Evolutionary conservation across 2,888 invertebrate genomes (phyloP).

Genomic region (Eupsilia transversa): DNA sequence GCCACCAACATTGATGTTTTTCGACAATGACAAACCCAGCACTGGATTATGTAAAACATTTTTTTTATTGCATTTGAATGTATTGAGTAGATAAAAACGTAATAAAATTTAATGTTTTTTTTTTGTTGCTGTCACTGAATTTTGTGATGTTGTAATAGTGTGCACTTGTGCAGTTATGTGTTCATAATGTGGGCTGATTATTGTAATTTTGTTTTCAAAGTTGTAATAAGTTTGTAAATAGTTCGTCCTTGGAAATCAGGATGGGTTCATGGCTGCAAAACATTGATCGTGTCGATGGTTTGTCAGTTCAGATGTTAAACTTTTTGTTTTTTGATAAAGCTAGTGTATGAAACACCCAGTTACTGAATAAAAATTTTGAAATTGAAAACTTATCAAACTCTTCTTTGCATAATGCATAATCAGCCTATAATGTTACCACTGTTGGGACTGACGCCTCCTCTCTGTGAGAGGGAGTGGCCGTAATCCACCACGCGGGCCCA

Average conservation of each 20-base stretch:
- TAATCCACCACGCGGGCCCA: too few species aligned
- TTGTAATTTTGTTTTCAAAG: conserved; percentile 1
- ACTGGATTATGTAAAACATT: conserved; percentile 62
- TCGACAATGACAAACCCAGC: conserved; percentile 45
- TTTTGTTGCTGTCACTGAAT: conserved; percentile 48
- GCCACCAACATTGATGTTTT: conserved; percentile 78
- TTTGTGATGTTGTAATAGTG: conserved; percentile 32
- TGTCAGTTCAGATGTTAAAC: not conserved
- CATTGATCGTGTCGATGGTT: not conserved
- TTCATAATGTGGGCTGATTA: conserved; percentile 23
- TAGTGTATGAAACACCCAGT: too few species aligned
- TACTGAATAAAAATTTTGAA: too few species aligned
- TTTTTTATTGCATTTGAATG: conserved; percentile 49
- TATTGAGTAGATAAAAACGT: conserved; percentile 58
- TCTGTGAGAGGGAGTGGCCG: too few species aligned
- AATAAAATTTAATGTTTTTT: conserved; percentile 61
- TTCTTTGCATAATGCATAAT: too few species aligned
- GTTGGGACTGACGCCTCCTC: too few species aligned
- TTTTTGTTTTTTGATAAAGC: not conserved
- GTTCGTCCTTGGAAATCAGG: not conserved
- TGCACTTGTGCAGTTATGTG: conserved; percentile 21
- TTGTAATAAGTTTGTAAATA: not conserved
- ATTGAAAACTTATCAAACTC: too few species aligned
- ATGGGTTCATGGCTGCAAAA: not conserved
- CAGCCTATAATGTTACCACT: too few species aligned